Evolutionary conservation across 2,797 vertebrate species (phyloP).

Genomic region (Lutjanus campechanus): DNA sequence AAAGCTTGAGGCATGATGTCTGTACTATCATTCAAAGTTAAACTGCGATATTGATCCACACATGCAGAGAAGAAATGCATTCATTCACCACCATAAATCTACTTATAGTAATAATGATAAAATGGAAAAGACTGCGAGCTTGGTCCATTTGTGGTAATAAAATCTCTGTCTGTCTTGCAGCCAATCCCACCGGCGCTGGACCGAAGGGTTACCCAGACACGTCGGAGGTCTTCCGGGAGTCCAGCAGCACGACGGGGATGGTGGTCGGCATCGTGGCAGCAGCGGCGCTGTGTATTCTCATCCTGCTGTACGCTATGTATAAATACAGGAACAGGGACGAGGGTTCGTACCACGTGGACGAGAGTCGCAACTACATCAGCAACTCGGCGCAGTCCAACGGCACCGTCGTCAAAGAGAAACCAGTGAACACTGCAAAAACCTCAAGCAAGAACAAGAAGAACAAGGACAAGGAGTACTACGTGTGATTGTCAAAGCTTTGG

Average conservation of each 20-base stretch:
- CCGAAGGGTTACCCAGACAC: conserved; percentile 91
- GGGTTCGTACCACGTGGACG: conserved; percentile 97
- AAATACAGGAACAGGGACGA: conserved; percentile 99
- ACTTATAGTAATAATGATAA: conserved; percentile 15
- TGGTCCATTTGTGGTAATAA: conserved; percentile 34
- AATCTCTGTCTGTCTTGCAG: conserved; percentile 81
- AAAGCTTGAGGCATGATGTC: conserved; percentile 23
- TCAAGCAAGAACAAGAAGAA: conserved; percentile 98
- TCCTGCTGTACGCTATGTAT: conserved; percentile 99
- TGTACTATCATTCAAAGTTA: conserved; percentile 25
- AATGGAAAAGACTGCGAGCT: neutral
- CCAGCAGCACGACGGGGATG: conserved; percentile 98
- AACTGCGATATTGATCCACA: conserved; percentile 49
- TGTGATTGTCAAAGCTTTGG: conserved; percentile 89
- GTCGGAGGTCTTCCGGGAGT: conserved; percentile 92
- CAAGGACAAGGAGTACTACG: conserved; percentile 99
- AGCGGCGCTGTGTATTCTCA: conserved; percentile 97
- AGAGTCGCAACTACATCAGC: conserved; percentile 99
- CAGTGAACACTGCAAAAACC: conserved; percentile 92
- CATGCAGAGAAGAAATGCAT: conserved; percentile 24
- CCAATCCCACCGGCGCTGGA: conserved; percentile 93
- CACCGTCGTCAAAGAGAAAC: conserved; percentile 96
- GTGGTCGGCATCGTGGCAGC: conserved; percentile 98
- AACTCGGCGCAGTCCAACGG: conserved; percentile 99
- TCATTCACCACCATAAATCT: conserved; percentile 23